Conservation (phyloP, 2,888 invertebrate species). For the Pegoplata infirma region DNA sequence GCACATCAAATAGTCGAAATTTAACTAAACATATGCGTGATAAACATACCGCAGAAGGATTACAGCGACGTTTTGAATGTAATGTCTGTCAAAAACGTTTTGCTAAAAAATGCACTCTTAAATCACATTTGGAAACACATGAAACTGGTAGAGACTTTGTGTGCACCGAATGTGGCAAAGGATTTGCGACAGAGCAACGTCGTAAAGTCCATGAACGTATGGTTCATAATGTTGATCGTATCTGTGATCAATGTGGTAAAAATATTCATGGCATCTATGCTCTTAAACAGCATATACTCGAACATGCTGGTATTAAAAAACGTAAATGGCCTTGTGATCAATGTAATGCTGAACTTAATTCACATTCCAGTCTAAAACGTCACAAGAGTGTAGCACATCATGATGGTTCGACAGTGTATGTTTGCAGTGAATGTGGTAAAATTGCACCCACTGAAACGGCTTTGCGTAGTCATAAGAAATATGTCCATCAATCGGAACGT, state of each 20-base stretch:
- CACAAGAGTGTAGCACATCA: constrained; percentile 66
- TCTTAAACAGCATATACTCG: constrained; percentile 59
- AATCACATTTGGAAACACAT: constrained; percentile 65
- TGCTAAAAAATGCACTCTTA: constrained; percentile 56
- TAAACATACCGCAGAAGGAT: constrained; percentile 52
- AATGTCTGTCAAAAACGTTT: constrained; percentile 64
- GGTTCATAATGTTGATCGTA: constrained; percentile 61
- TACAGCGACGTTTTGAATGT: constrained; percentile 61
- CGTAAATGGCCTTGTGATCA: constrained; percentile 64
- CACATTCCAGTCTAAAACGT: constrained; percentile 63
- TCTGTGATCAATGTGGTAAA: constrained; percentile 65
- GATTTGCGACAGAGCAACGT: constrained; percentile 61
- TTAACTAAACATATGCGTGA: constrained; percentile 64
- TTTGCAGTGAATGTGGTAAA: constrained; percentile 67
- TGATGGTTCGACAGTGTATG: constrained; percentile 61
- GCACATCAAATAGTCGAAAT: constrained; percentile 61
- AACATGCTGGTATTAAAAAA: constrained; percentile 62
- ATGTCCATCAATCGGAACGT: constrained; percentile 65
- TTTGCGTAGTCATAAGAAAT: constrained; percentile 65
- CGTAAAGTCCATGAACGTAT: constrained; percentile 61
- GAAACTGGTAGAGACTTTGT: constrained; percentile 62
- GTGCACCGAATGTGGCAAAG: constrained; percentile 67
- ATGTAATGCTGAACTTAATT: constrained; percentile 65
- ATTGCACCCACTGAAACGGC: constrained; percentile 65
- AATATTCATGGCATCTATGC: constrained; percentile 61